Evolutionary conservation across 1,140 invertebrate genomes (phyloP).

Genomic region (Lutraria rhynchaena): DNA sequence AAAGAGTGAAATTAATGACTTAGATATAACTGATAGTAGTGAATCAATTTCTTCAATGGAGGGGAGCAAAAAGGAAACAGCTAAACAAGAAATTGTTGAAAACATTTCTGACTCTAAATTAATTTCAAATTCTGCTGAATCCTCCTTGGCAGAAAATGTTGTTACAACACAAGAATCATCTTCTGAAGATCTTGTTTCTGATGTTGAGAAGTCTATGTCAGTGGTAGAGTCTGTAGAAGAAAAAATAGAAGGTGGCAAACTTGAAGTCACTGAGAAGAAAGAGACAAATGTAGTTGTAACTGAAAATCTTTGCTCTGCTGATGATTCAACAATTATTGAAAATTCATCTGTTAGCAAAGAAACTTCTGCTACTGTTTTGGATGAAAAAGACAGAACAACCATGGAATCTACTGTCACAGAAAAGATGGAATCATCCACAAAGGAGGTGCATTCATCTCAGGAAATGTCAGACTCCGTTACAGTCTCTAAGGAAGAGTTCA

Average conservation of each 20-base stretch:
- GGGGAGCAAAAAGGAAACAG: not conserved
- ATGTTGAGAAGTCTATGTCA: not conserved
- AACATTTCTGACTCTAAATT: not conserved
- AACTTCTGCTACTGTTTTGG: slow-evolving; percentile 8
- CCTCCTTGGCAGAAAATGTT: not conserved
- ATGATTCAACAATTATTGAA: not conserved
- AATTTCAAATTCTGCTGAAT: not conserved
- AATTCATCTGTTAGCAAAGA: not conserved
- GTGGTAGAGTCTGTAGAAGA: not conserved
- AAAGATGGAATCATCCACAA: not conserved
- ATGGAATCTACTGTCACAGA: not conserved
- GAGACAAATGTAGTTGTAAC: not conserved
- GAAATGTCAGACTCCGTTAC: not conserved
- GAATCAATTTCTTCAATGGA: not conserved
- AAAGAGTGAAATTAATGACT: not conserved
- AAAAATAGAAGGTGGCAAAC: not conserved
- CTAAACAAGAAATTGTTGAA: not conserved
- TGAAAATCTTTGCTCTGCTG: not conserved
- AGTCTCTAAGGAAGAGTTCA: not conserved
- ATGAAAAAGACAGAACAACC: not conserved
- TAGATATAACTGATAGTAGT: not conserved
- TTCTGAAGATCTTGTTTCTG: not conserved
- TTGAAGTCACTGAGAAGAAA: not conserved
- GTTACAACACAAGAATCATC: too few relatives aligned
- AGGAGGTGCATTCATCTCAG: not conserved